Conservation (phyloP, 2,797 vertebrate species). For the Neostethus bicornis region DNA sequence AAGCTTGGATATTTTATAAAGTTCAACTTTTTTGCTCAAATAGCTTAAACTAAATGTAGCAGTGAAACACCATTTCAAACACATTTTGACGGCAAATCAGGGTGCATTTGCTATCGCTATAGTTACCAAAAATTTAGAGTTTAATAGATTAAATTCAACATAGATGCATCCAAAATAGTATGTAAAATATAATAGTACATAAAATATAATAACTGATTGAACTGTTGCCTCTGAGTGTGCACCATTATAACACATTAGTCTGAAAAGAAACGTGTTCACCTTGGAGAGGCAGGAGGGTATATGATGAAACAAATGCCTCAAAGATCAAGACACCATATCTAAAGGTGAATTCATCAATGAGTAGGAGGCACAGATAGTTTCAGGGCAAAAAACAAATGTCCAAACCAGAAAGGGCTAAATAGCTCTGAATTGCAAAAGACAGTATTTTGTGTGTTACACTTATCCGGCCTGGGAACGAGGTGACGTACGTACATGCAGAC, state of each 20-base stretch:
- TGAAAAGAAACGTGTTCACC: constrained; percentile 85
- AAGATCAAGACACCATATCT: constrained; percentile 56
- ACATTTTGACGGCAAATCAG: constrained; percentile 27
- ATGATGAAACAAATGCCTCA: constrained; percentile 74
- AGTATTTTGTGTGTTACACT: constrained; percentile 1
- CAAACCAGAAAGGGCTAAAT: constrained; percentile 30
- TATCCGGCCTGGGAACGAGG: constrained; percentile 1
- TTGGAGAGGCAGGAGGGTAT: constrained; percentile 83
- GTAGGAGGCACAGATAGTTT: constrained; percentile 43
- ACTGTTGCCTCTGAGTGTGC: constrained; percentile 84
- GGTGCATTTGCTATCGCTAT: constrained; percentile 19
- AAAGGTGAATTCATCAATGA: constrained; percentile 43
- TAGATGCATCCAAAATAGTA: constrained; percentile 11
- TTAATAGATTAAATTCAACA: constrained; percentile 30
- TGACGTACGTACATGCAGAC: neutral
- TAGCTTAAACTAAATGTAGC: constrained; percentile 43
- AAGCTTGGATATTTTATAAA: constrained; percentile 42
- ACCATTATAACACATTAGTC: constrained; percentile 89
- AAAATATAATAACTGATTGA: constrained; percentile 88
- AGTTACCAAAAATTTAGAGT: constrained; percentile 5
- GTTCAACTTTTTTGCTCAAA: constrained; percentile 27
- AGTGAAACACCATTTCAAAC: constrained; percentile 45
- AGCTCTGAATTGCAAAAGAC: constrained; percentile 18
- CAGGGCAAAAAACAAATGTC: neutral
- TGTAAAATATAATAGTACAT: constrained; percentile 62